Evolutionary conservation across 2,797 vertebrate species (phyloP).

Genomic region (Scleropages formosus): DNA sequence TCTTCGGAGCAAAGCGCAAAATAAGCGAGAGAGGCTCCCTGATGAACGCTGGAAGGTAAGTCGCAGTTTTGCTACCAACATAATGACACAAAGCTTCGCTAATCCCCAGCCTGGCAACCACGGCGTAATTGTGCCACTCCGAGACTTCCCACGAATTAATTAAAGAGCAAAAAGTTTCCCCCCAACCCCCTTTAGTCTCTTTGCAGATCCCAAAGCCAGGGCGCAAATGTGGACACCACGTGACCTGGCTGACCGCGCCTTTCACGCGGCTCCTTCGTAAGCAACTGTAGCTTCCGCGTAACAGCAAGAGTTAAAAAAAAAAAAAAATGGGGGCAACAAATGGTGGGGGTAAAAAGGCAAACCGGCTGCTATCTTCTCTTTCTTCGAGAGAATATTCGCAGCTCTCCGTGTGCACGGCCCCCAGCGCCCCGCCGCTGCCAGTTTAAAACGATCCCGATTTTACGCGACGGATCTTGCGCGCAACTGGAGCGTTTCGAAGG

Average conservation of each 20-base stretch:
- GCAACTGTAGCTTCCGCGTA: conserved; percentile 13
- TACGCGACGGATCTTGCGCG: not conserved
- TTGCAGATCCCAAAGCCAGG: conserved; percentile 18
- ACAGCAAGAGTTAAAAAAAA: conserved; percentile 1
- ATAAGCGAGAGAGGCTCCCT: not conserved
- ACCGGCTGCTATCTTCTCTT: not conserved
- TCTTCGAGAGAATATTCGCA: not conserved
- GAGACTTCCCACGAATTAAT: conserved; percentile 9
- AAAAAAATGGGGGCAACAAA: not conserved
- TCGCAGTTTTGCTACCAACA: conserved; percentile 14
- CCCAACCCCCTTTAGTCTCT: not conserved
- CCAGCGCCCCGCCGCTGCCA: no score
- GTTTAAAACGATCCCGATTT: conserved; percentile 8
- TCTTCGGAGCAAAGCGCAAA: conserved; percentile 16
- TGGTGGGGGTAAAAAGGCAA: not conserved
- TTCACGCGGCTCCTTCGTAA: not conserved
- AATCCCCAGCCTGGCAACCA: conserved; percentile 32
- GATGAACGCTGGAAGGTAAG: conserved; percentile 21
- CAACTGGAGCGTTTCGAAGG: not conserved
- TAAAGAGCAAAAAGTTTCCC: conserved; percentile 7
- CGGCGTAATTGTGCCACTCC: conserved; percentile 30
- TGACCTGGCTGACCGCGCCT: not conserved
- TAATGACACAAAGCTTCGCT: conserved; percentile 27
- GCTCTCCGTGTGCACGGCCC: not conserved
- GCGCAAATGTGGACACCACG: conserved; percentile 2